Evolutionary conservation across 2,113 vertebrate genomes (phyloP), one percentile per base, ranked within the genome.

Genomic region (Cathartes aura): DNA sequence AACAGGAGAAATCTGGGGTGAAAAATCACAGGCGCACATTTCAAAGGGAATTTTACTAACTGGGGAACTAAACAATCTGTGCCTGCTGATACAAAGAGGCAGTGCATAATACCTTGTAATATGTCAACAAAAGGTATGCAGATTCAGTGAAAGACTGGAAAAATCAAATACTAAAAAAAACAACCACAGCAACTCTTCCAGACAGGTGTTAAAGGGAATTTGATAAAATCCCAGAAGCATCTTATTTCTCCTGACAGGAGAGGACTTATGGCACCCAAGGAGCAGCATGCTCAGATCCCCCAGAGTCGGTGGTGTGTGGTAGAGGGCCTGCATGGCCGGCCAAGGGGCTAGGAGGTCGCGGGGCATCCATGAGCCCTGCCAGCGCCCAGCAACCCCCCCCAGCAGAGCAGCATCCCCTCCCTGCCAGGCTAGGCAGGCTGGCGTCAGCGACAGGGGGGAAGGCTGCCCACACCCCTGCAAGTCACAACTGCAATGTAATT

Each of bases 291-390:
- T 53, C 27, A 15, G 9, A n/a, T 48, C 5, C 11, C 68, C 52
- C 38, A 21, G 15, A n/a, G 67, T 27, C 1, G 5, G 24, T 1
- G 1, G 29, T 34, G 45, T 13, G 9, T 34, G 40, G 24, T 3
- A 0, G 11, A 24, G n/a, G 20, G 36, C 50, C 67, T 1, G 1
- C 4, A 2, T 50, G 52, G 43, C 36, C 2, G 1, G 27, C 9
- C 0, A 0, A 36, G 22, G n/a, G 11, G 4, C 12, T 13, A 10
- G 14, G 40, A 30, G 11, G 15, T 34, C 7, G 22, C 20, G 34
- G 14, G 34, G 11, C 4, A 36, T 7, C 64, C 38, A 21, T 14
- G 26, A 72, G 43, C 27, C 67, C 42, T 58, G 36, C n/a, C 45
- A n/a, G 63, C 3, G 2, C n/a, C 62, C 23, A 40, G 27, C 45